These are phyloP conservation scores for Tenrec ecaudatus DNA, from an alignment of 2,113 vertebrate genomes.

Conservation along the genomic window DNA sequence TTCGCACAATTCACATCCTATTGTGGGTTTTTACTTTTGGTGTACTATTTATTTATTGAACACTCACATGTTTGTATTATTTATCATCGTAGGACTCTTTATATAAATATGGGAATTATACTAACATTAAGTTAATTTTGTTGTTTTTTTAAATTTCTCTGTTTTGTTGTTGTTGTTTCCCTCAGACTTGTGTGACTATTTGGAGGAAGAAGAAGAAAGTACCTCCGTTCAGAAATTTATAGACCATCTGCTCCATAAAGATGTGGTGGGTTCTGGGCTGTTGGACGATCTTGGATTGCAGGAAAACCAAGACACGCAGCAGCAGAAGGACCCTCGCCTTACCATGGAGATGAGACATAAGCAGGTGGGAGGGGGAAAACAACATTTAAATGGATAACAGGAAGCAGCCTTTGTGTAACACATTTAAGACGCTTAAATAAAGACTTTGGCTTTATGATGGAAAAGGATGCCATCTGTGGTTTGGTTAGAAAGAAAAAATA, in stretches of 20 bases:
- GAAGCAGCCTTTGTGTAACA: conserved; percentile 80
- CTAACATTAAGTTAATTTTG: not conserved
- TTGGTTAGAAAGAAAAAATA: conserved; percentile 82
- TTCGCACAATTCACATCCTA: not conserved
- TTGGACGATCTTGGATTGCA: conserved; percentile 88
- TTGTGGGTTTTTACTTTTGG: conserved; percentile 58
- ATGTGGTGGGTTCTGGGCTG: conserved; percentile 87
- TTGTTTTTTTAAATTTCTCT: not conserved
- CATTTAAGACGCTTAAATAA: conserved; percentile 85
- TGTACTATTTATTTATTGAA: conserved; percentile 57
- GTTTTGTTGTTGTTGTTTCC: conserved; percentile 58
- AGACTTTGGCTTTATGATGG: conserved; percentile 81
- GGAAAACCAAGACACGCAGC: conserved; percentile 84
- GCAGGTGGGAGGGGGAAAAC: conserved; percentile 87
- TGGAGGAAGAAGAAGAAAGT: conserved; percentile 91
- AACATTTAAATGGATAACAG: conserved; percentile 81
- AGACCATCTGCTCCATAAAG: conserved; percentile 92
- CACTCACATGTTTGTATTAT: conserved; percentile 39
- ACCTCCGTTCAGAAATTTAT: conserved; percentile 89
- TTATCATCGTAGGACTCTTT: conserved; percentile 50
- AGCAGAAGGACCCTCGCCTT: conserved; percentile 89
- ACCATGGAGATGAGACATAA: conserved; percentile 95
- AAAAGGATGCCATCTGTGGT: conserved; percentile 82
- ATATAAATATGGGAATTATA: conserved; percentile 58
- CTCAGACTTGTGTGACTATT: conserved; percentile 91